Evolutionary conservation across 2,888 invertebrate genomes (phyloP), one percentile per base, ranked within the genome.

Genomic region (Watsonalla binaria): DNA sequence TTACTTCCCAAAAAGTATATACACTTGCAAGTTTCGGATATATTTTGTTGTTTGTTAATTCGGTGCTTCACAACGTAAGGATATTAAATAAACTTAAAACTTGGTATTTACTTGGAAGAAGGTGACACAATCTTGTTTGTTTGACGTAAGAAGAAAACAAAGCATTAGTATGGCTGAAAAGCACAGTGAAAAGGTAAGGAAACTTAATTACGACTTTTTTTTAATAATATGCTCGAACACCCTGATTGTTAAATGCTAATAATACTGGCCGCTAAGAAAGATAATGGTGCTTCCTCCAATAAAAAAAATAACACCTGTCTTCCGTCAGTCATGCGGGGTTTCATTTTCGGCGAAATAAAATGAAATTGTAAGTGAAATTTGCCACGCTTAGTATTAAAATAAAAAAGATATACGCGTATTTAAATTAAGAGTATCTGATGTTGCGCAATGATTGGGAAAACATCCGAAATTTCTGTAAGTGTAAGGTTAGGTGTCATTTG

Each of bases 91-190:
- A 24, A 24, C 24, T 24, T 24, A 24, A 9, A 24, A 49, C 33
- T 42, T 14, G 9, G 54, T 57, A 48, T 46, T 51, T 49, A 46
- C 11, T n/a, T 15, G 24, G 50, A 53, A 52, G 54, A 54, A 51
- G 33, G 37, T 52, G 51, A 50, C 45, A 45, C 49, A 47, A 34
- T 58, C 56, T 54, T 63, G 55, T 61, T 59, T 57, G 51, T 54
- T 46, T 52, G 54, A 51, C 56, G 58, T 63, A 13, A 61, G 61
- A 63, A 60, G 54, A 61, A 55, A 51, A 49, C 58, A 63, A 65
- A 59, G 53, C 61, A 24, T 59, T 62, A 77, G 54, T 55, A 84
- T 83, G 84, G 73, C 76, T 48, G 81, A 81, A 73, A 84, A 83
- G 69, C 24, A 24, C 24, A 24, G 2, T 24, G 24, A 24, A 24